Conservation (phyloP, 2,888 invertebrate species). For the Eupithecia subumbrata region DNA sequence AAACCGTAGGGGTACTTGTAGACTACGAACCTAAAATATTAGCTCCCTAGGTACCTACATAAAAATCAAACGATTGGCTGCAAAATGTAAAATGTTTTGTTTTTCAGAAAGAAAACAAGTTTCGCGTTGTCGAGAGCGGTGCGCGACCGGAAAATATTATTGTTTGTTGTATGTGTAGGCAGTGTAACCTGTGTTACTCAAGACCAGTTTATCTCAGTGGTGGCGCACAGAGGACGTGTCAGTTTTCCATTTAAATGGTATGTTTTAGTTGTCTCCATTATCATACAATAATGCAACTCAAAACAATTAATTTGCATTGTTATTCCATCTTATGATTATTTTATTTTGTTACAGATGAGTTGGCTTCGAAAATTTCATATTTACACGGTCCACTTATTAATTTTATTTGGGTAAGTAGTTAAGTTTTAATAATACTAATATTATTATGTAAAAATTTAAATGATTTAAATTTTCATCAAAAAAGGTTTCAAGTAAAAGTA, state of each 20-base stretch:
- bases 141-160: conserved; percentile 1
- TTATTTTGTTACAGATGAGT: conserved; percentile 59
- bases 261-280: not conserved
- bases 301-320: not conserved
- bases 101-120: not conserved
- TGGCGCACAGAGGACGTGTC: conserved; percentile 22
- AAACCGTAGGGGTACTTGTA: too few relatives aligned
- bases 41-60: too few relatives aligned
- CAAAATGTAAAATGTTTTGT: not conserved
- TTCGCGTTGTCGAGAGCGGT: conserved; percentile 5
- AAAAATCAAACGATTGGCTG: too few relatives aligned
- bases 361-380: conserved; percentile 51
- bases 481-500: not conserved
- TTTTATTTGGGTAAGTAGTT: conserved; percentile 39
- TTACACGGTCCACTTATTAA: conserved; percentile 44
- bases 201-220: conserved; percentile 31
- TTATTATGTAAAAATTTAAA: not conserved
- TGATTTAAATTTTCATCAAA: not conserved
- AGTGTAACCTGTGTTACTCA: not conserved
- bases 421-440: not conserved
- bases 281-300: not conserved
- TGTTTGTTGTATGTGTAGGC: conserved; percentile 12
- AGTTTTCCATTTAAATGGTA: not conserved
- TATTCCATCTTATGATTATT: not conserved
- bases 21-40: too few relatives aligned